Percentiles rank a stretch among this genome's conserved stretches.
Evolutionary conservation across 2,113 vertebrate genomes (phyloP).

Genomic region (Charadrius vociferus): DNA sequence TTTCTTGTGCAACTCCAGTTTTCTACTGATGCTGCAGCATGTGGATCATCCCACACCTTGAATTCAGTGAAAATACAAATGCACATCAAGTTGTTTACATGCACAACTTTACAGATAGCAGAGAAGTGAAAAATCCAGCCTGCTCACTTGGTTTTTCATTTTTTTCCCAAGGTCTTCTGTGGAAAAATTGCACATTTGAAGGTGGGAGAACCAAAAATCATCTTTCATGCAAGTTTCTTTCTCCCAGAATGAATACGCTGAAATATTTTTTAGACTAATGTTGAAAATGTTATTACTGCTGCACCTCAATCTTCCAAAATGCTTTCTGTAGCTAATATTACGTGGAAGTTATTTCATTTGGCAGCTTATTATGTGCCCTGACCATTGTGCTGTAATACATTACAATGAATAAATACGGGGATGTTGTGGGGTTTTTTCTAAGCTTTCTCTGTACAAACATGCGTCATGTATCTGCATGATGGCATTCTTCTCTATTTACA

Average conservation of each 20-base stretch:
- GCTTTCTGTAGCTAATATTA: not conserved
- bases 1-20: not conserved
- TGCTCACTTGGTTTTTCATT: not conserved
- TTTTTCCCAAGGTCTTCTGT: not conserved
- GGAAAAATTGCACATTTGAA: not conserved
- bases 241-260: not conserved
- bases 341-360: not conserved
- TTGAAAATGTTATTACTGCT: constrained; percentile 1
- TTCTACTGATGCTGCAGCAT: not conserved
- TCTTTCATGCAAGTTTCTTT: not conserved
- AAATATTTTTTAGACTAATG: not conserved
- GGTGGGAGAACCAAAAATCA: not conserved
- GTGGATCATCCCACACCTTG: not conserved
- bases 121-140: not conserved
- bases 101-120: not conserved
- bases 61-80: not conserved
- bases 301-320: not conserved
- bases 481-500: not conserved
- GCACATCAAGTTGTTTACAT: not conserved
- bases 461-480: not conserved
- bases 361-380: not conserved
- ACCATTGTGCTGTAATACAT: not conserved
- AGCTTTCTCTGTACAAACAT: not conserved
- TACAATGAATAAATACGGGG: not conserved
- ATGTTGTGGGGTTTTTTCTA: not conserved